Conservation (phyloP, 2,888 invertebrate genomes). For the Hyppa rectilinea region DNA sequence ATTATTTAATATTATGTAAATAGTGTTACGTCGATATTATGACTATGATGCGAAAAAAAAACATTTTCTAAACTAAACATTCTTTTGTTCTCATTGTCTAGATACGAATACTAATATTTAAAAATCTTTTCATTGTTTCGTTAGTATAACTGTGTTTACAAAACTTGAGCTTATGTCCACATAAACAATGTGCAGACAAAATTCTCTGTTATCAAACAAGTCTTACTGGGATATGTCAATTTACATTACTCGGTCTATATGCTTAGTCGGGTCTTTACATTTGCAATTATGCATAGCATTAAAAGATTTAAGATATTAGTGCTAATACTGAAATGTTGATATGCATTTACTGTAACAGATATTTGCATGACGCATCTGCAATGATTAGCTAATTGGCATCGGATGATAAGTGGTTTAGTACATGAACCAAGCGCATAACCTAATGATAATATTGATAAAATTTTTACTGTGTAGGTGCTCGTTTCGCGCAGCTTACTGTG, state of each 20-base stretch:
- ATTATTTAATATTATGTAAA: constrained; percentile 27
- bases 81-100: constrained; percentile 66
- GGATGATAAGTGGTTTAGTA: constrained; percentile 36
- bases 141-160: constrained; percentile 55
- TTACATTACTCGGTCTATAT: constrained; percentile 33
- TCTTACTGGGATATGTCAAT: constrained; percentile 25
- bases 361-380: constrained; percentile 28
- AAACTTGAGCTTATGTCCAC: constrained; percentile 50
- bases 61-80: constrained; percentile 57
- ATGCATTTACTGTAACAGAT: constrained; percentile 21
- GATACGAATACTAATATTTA: constrained; percentile 61
- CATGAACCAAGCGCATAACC: constrained; percentile 1
- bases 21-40: constrained; percentile 31
- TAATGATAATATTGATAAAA: constrained; percentile 39
- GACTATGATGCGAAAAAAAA: constrained; percentile 42
- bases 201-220: constrained; percentile 38
- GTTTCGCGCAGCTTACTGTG: constrained; percentile 85
- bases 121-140: constrained; percentile 68
- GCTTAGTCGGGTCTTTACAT: constrained; percentile 3
- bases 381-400: constrained; percentile 40
- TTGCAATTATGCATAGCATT: constrained; percentile 10
- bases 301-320: constrained; percentile 4
- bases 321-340: constrained; percentile 6
- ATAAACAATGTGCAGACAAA: constrained; percentile 48
- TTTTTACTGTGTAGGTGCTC: constrained; percentile 79